Percentiles rank a stretch among this genome's conserved stretches.
Conservation (phyloP, 2,797 vertebrate species). For the Pangasius krempfi region DNA sequence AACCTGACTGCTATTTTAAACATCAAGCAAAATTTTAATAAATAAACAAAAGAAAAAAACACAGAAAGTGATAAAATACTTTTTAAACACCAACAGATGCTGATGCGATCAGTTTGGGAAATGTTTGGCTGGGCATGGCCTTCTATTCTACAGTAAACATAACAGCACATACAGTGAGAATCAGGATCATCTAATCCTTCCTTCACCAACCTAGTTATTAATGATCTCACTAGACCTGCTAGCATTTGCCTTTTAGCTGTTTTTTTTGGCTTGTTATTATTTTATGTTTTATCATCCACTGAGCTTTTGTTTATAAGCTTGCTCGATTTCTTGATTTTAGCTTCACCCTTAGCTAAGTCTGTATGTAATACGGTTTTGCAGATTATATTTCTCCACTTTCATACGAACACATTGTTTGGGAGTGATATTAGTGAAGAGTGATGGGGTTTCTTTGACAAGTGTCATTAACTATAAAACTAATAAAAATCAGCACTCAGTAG, state of each 20-base stretch:
- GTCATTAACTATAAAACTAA: constrained; percentile 22
- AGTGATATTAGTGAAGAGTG: not conserved
- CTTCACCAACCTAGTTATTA: not conserved
- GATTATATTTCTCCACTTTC: not conserved
- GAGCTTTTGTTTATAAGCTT: not conserved
- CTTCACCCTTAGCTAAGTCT: not conserved
- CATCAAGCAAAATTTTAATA: not conserved
- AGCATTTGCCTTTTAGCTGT: not conserved
- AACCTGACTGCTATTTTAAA: not conserved
- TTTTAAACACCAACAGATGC: not conserved
- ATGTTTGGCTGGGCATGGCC: not conserved
- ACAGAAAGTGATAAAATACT: not conserved
- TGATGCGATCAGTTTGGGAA: not conserved
- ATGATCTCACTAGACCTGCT: not conserved
- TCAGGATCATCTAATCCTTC: not conserved
- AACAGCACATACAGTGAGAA: not conserved
- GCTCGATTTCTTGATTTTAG: not conserved
- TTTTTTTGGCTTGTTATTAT: not conserved
- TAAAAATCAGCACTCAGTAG: not conserved
- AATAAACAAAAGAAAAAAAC: not conserved
- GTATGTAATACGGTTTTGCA: not conserved
- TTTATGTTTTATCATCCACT: not conserved
- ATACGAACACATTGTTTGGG: not conserved
- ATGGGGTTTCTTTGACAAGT: constrained; percentile 13
- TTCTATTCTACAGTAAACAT: not conserved